Base-by-base conservation (phyloP, 2,113 vertebrate species). In the Baryphthengus martii region DNA sequence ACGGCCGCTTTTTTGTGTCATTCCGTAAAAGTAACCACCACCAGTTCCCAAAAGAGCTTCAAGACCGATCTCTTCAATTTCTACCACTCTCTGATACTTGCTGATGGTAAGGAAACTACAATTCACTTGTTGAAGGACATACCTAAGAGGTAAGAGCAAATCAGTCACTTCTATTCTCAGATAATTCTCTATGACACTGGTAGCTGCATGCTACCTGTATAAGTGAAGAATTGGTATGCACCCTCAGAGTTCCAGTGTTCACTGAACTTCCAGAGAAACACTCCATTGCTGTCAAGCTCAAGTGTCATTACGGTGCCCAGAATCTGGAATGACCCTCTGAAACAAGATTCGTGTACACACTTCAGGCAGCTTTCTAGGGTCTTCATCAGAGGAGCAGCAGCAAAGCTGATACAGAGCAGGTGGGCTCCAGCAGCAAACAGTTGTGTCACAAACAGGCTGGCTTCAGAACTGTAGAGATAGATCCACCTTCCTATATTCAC, bases 111-210 rank as follows among this genome's bases (percentile, higher is more conserved):
- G 92, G 95, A 98, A 97, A 99, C 97, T 16, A 96, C 98, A 45
- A 3, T 99, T 67, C 97, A 98, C 49, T 97, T 99, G 62, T 96
- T 98, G 63, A 98, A 98, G 93, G 98, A 98, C 72, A 97, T 98
- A 53, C 97, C 98, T 45, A 98, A 98, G 92, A 99, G 98, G 99
- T 99, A 98, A 87, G 96, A 74, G 40, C n/a, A 71, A 24, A 33
- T 12, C 53, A 53, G n/a, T 29, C 33, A 3, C 29, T 18, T 9
- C 45, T n/a, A 0, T 11, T 62, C 20, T 68, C 65, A 71, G n/a
- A 5, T 31, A 24, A 4, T 19, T 68, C 23, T 14, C 20, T 3
- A 0, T 52, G 37, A 25, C 49, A 9, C 59, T 17, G 13, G n/a
- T 5, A 52, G 21, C 20, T 49, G 10, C 49, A 20, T 0, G 0